Base-by-base conservation (phyloP, 1,140 invertebrate species). In the Drosophila pachea region DNA sequence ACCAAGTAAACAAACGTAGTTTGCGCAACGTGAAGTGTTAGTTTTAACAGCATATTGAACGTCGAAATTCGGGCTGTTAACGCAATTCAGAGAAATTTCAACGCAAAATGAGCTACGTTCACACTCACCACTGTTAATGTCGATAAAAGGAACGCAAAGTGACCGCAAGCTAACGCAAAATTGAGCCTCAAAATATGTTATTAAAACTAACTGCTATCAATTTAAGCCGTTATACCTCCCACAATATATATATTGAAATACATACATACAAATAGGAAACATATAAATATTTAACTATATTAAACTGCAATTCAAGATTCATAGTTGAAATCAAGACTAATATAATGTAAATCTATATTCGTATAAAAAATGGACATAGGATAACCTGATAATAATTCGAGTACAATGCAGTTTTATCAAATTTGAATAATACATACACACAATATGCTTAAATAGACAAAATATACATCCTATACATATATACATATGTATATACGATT, bases 1-100 rank as follows among this genome's bases (percentile, higher is more conserved):
- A 35, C 32, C 67, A 56, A 69, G 67, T 65, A 69, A 69, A 65
- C 67, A 65, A 69, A 69, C 53, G 66, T 55, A 56, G 31, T 68
- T 55, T 62, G 42, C 47, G 36, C 22, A 36, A 45, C 38, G 38
- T 58, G 22, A 52, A 8, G 3, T 42, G 52, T 62, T 32, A 49
- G 7, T 8, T 12, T 6, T 61, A 14, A 61, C 48, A 60, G 55
- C 29, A 8, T 4, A 38, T 22, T 43, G 14, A 16, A 0, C 16
- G n/a, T 22, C 36, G 14, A 55, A 32, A 43, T 16, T 31, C 35
- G 11, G 40, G n/a, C 43, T 68, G 50, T 56, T 43, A 50, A 45
- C 52, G 45, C 60, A 36, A 52, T 52, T 29, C 16, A 32, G 31
- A 35, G 36, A n/a, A n/a, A 6, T 7, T 40, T 14, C 53, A 33